Percentiles rank a stretch among this genome's conserved stretches.
phyloP scores from a whole-genome alignment of 2,888 invertebrate species.

The Calephelis perditalis region DNA sequence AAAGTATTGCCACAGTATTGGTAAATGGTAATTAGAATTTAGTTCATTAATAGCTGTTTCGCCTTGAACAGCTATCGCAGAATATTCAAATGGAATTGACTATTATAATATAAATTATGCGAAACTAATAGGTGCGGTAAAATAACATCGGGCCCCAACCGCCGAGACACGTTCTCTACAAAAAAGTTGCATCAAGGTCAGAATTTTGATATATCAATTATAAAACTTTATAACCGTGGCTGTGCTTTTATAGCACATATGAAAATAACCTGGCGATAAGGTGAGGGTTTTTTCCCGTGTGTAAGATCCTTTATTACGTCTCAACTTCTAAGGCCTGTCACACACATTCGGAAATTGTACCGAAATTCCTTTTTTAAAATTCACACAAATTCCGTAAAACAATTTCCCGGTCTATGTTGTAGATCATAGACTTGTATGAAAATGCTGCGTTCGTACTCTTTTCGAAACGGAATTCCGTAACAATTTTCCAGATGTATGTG shows the following conservation, averaged over 20 bases:
- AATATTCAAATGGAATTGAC: slow-evolving; percentile 10
- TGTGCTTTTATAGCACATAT: neutral
- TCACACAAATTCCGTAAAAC: too few species aligned
- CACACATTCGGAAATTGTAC: too few species aligned
- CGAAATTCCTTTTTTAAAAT: too few species aligned
- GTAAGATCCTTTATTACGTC: too few species aligned
- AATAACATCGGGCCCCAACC: slow-evolving; percentile 28
- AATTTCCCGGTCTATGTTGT: too few species aligned
- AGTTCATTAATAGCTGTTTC: slow-evolving; percentile 10
- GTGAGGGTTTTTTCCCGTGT: too few species aligned
- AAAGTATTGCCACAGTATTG: slow-evolving; percentile 9
- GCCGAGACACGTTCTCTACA: slow-evolving; percentile 29
- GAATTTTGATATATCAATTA: slow-evolving; percentile 34
- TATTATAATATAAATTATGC: slow-evolving; percentile 10
- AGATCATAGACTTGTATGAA: too few species aligned
- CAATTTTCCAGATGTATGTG: too few species aligned
- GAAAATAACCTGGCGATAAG: neutral
- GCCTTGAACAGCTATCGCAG: slow-evolving; percentile 8
- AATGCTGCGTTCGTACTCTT: too few species aligned
- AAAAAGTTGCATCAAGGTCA: slow-evolving; percentile 36
- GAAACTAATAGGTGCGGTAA: slow-evolving; percentile 12
- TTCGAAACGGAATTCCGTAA: too few species aligned
- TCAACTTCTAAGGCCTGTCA: too few species aligned
- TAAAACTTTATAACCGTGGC: slow-evolving; percentile 26
- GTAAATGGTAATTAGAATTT: slow-evolving; percentile 3